Evolutionary conservation across 64 coral and sea anemone genomes (phyloP).

Genomic region (Hydrozoanthus tunicans): DNA sequence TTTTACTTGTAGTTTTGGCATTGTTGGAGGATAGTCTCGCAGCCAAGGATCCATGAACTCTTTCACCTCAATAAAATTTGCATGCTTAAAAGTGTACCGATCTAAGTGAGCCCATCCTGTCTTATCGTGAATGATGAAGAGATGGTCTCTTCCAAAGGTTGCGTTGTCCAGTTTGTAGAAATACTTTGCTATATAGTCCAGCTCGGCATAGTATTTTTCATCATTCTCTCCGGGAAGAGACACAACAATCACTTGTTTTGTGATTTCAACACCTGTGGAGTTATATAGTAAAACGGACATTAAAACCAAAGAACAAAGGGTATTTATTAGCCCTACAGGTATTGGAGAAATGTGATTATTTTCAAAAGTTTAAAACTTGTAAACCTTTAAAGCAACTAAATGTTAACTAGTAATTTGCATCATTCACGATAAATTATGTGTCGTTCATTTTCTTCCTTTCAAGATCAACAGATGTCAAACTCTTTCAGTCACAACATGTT

Average conservation of each 20-base stretch:
- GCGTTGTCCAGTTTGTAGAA: slow-evolving; percentile 66
- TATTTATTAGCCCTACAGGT: too few species aligned
- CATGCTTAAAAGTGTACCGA: slow-evolving; percentile 60
- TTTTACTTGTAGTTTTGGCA: slow-evolving; percentile 33
- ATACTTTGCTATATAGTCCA: slow-evolving; percentile 59
- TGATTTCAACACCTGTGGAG: background rate
- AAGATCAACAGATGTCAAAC: too few species aligned
- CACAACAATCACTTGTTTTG: slow-evolving; percentile 74
- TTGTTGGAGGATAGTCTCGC: slow-evolving; percentile 65
- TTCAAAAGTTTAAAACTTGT: too few species aligned
- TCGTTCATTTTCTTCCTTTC: too few species aligned
- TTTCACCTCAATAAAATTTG: slow-evolving; percentile 58
- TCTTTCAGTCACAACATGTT: too few species aligned
- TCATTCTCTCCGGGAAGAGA: slow-evolving; percentile 64
- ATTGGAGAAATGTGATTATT: too few species aligned
- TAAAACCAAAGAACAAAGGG: too few species aligned
- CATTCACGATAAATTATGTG: too few species aligned
- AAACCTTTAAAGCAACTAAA: too few species aligned
- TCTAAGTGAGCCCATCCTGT: slow-evolving; percentile 39
- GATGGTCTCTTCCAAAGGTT: slow-evolving; percentile 70
- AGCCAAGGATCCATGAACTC: slow-evolving; percentile 75
- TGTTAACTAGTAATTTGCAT: too few species aligned
- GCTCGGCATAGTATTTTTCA: slow-evolving; percentile 23
- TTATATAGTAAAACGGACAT: too few species aligned
- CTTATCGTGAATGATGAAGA: slow-evolving; percentile 76